A percentile compares a stretch with the other conserved stretches of the same genome.
Conservation (phyloP, 2,797 vertebrate genomes). For the Pteronotus mesoamericanus region DNA sequence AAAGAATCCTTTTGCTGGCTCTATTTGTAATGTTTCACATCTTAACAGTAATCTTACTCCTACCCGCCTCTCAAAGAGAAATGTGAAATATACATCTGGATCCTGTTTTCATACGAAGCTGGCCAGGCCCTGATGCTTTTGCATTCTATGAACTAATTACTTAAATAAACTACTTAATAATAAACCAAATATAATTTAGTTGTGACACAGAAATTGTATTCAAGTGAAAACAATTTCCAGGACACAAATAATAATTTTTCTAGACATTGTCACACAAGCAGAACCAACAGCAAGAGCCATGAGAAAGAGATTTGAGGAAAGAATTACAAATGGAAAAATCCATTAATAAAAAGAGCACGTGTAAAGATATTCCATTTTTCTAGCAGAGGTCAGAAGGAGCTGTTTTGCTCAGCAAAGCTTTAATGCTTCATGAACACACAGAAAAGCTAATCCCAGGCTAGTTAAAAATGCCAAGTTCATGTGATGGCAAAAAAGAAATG, state of each 20-base stretch:
- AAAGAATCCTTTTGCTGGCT: neutral
- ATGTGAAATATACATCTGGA: neutral
- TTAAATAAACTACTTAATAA: neutral
- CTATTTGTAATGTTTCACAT: neutral
- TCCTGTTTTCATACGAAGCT: constrained; percentile 41
- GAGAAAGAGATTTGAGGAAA: constrained; percentile 37
- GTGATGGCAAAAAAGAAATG: constrained; percentile 62
- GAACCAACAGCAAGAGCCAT: constrained; percentile 43
- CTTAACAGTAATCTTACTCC: neutral
- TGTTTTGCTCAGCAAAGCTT: constrained; percentile 76
- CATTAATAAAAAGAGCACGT: constrained; percentile 65
- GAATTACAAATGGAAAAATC: constrained; percentile 63
- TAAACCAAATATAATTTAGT: constrained; percentile 41
- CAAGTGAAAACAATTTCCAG: constrained; percentile 29
- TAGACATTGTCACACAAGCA: constrained; percentile 26
- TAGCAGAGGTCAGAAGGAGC: constrained; percentile 72
- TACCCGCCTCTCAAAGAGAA: neutral
- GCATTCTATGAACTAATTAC: neutral
- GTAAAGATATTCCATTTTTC: constrained; percentile 73
- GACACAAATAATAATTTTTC: constrained; percentile 47
- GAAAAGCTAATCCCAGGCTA: constrained; percentile 80
- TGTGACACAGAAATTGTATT: constrained; percentile 38
- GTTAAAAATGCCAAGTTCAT: constrained; percentile 78
- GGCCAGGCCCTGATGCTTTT: neutral
- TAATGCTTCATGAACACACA: constrained; percentile 78